phyloP scores from a whole-genome alignment of 2,888 invertebrate species.

The Alloscopus bannaensis region DNA sequence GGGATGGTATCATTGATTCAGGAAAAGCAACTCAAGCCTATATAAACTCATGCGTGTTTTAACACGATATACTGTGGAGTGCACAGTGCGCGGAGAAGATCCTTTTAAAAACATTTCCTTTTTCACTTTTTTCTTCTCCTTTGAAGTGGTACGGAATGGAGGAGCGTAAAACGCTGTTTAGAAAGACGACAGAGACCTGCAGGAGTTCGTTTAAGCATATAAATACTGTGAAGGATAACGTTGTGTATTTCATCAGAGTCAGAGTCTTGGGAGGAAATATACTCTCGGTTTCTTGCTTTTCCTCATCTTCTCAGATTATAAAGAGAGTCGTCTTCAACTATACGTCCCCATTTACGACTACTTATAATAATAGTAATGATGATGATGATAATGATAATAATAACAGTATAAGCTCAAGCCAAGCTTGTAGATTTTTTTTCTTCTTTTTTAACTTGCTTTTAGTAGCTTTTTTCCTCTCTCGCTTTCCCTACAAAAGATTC shows the following conservation, averaged over 20 bases:
- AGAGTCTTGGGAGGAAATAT: constrained; percentile 25
- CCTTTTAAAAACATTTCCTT: constrained; percentile 53
- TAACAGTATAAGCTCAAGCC: constrained; percentile 50
- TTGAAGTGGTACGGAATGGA: too few relatives aligned
- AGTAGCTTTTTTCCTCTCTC: constrained; percentile 55
- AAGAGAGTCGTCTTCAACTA: constrained; percentile 50
- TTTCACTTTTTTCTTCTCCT: constrained; percentile 23
- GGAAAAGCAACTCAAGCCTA: too few relatives aligned
- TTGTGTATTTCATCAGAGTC: too few relatives aligned
- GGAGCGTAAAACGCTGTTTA: too few relatives aligned
- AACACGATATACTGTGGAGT: not conserved
- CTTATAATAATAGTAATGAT: constrained; percentile 62
- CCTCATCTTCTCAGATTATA: constrained; percentile 64
- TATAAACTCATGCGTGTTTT: not conserved
- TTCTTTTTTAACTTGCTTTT: constrained; percentile 43
- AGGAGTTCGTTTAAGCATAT: too few relatives aligned
- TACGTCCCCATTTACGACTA: constrained; percentile 62
- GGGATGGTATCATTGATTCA: too few relatives aligned
- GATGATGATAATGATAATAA: constrained; percentile 56
- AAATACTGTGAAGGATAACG: too few relatives aligned
- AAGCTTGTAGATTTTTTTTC: constrained; percentile 32
- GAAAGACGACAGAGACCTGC: too few relatives aligned
- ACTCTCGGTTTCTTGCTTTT: constrained; percentile 56
- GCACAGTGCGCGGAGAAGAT: constrained; percentile 11
- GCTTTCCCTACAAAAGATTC: constrained; percentile 43